phyloP scores from a whole-genome alignment of 2,888 invertebrate genomes.

The Endotricha flammealis region DNA sequence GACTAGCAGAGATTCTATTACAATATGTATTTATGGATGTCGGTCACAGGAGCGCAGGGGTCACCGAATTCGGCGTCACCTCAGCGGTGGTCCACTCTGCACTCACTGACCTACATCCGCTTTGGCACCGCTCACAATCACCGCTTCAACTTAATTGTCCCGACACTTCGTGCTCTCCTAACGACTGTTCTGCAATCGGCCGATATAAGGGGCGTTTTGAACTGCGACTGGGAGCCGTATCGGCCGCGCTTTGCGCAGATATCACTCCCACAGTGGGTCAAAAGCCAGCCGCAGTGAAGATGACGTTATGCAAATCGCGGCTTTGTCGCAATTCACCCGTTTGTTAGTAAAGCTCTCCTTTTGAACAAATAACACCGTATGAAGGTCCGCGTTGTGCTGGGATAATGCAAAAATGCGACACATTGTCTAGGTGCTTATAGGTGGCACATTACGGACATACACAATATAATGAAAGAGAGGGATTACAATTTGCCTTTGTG shows the following conservation, averaged over 20 bases:
- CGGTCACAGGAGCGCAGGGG: constrained; percentile 41
- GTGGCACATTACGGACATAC: constrained; percentile 57
- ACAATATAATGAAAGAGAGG: constrained; percentile 65
- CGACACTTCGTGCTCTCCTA: constrained; percentile 74
- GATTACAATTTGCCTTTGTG: constrained; percentile 78
- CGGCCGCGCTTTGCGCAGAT: constrained; percentile 41
- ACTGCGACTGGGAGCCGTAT: constrained; percentile 44
- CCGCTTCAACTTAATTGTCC: constrained; percentile 78
- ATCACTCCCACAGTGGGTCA: constrained; percentile 45
- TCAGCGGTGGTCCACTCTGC: constrained; percentile 63
- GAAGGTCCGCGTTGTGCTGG: constrained; percentile 29
- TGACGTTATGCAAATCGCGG: constrained; percentile 54
- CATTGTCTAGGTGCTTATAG: constrained; percentile 55
- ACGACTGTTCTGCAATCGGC: constrained; percentile 73
- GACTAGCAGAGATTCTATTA: too few species aligned
- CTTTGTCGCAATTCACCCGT: constrained; percentile 49
- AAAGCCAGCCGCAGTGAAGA: constrained; percentile 49
- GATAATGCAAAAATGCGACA: constrained; percentile 53
- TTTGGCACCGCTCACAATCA: constrained; percentile 76
- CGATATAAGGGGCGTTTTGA: constrained; percentile 64
- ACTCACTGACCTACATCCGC: constrained; percentile 74
- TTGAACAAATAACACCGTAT: constrained; percentile 36
- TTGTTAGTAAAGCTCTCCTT: constrained; percentile 50
- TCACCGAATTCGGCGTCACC: constrained; percentile 53
- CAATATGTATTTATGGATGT: constrained; percentile 27